A percentile compares a stretch with the other conserved stretches of the same genome.
phyloP scores from a whole-genome alignment of 2,797 vertebrate species.

The Australoheros facetus region DNA sequence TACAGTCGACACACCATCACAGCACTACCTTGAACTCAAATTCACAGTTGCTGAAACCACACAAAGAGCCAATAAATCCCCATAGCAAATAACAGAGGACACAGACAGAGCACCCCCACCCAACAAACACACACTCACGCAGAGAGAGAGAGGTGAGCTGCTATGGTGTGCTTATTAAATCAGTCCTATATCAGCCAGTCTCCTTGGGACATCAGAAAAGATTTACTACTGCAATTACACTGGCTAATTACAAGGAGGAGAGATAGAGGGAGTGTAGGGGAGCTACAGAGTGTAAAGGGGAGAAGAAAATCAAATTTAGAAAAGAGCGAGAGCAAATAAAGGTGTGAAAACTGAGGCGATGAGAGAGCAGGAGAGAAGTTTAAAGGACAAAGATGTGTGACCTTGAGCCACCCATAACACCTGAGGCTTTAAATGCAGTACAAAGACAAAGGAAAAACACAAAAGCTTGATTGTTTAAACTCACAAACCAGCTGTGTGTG shows the following conservation, averaged over 20 bases:
- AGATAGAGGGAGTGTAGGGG: conserved; percentile 62
- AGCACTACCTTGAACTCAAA: conserved; percentile 77
- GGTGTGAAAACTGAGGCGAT: conserved; percentile 55
- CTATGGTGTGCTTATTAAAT: conserved; percentile 82
- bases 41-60: conserved; percentile 74
- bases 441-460: conserved; percentile 30
- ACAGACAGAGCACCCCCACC: conserved; percentile 35
- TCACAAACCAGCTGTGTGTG: conserved; percentile 24
- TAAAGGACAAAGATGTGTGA: conserved; percentile 61
- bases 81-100: conserved; percentile 75
- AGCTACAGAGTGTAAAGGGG: conserved; percentile 61
- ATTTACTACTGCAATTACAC: conserved; percentile 86
- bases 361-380: conserved; percentile 54
- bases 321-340: conserved; percentile 66
- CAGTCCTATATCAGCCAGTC: conserved; percentile 81
- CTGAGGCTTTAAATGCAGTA: conserved; percentile 17
- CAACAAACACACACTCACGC: conserved; percentile 35
- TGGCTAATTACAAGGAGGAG: conserved; percentile 79
- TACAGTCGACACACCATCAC: conserved; percentile 67
- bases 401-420: conserved; percentile 66
- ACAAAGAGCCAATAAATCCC: conserved; percentile 80
- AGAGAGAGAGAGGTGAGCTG: conserved; percentile 64
- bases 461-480: conserved; percentile 39
- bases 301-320: conserved; percentile 73
- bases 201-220: conserved; percentile 81